Evolutionary conservation across 92 coral and sea anemone genomes (phyloP), one percentile per base, ranked within the genome.

Genomic region (Siderastrea siderea): DNA sequence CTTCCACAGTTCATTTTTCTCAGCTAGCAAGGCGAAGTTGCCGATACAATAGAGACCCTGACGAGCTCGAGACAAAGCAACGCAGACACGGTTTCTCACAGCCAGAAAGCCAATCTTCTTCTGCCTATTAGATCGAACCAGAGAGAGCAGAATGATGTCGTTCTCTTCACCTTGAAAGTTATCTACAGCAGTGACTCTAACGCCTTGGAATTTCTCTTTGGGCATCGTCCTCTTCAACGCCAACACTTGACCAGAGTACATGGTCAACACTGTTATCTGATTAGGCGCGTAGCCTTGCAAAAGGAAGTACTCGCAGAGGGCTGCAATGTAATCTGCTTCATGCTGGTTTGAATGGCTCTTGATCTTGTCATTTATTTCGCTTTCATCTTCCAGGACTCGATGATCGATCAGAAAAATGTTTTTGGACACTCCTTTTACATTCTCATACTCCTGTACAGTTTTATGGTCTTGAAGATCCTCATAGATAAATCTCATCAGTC

Each of bases 81-180:
- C 98, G 75, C 98, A 95, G 15, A 95, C 79, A 2, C 98, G 94
- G 85, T 95, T 95, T 16, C 91, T 72, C 0, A 89, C 87, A 45
- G 92, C 92, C 19, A 95, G 93, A 71, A 95, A 95, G 58, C 98
- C 98, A 68, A 95, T 92, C 81, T 92, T 92, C 54, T 64, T 87
- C 64, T 85, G 75, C 8, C 72, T 71, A 79, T 94, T 95, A 79
- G 94, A 91, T 74, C 96, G 88, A 12, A 95, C 98, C 19, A 95
- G 86, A 6, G 98, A 95, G 5, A 95, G 91, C 90, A 95, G 66
- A 17, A 95, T 90, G 60, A 95, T 94, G 74, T 94, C 95, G 81
- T 95, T 95, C 84, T 95, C 98, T 78, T 95, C 98, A 55, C 99
- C 99, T 78, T 96, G 99, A 76, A 95, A 96, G 93, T 96, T 96